Conservation (phyloP, 2,888 invertebrate species). For the Ferrisia virgata region DNA sequence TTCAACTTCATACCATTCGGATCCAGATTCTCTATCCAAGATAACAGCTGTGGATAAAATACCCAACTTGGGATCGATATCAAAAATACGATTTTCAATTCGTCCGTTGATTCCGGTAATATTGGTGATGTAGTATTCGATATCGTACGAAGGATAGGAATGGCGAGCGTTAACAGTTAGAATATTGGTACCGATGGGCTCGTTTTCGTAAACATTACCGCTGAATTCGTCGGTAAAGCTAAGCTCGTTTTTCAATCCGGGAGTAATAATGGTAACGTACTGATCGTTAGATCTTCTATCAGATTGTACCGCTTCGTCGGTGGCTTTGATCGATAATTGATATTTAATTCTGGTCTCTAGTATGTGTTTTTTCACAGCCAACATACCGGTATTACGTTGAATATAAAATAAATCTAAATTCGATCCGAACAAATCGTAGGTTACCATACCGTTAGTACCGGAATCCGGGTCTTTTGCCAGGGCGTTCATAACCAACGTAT, state of each 20-base stretch:
- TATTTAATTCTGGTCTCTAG: constrained; percentile 67
- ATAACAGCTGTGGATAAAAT: constrained; percentile 80
- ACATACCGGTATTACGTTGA: constrained; percentile 74
- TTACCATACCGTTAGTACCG: constrained; percentile 86
- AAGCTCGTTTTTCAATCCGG: constrained; percentile 56
- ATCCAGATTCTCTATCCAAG: constrained; percentile 79
- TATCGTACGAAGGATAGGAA: constrained; percentile 55
- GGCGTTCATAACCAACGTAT: constrained; percentile 70
- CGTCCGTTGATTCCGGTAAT: constrained; percentile 61
- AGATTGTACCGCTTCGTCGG: constrained; percentile 86
- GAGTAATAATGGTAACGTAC: constrained; percentile 76
- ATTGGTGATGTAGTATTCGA: constrained; percentile 79
- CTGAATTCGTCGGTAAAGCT: constrained; percentile 66
- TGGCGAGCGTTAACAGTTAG: constrained; percentile 70
- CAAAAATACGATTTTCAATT: constrained; percentile 85
- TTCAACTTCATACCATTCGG: constrained; percentile 78
- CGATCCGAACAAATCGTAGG: constrained; percentile 79
- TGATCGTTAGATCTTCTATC: constrained; percentile 84
- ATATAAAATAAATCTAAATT: constrained; percentile 73
- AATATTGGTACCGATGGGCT: constrained; percentile 80
- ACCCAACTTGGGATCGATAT: constrained; percentile 84
- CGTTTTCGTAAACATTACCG: constrained; percentile 84
- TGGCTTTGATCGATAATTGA: constrained; percentile 80
- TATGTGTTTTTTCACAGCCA: constrained; percentile 63
- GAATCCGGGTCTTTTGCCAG: constrained; percentile 84